Evolutionary conservation across 2,888 invertebrate genomes (phyloP).

Genomic region (Petrolisthes cinctipes): DNA sequence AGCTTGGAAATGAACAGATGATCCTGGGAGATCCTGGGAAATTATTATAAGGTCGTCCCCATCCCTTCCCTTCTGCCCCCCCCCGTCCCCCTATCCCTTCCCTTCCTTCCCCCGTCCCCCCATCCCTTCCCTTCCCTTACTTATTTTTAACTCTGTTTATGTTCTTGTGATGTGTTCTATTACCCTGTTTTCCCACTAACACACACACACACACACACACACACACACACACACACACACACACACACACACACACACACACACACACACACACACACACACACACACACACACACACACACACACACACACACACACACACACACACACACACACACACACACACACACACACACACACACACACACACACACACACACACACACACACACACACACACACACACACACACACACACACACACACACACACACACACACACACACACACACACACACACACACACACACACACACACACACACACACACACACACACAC

Average conservation of each 20-base stretch:
- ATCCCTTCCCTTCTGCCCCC: slow-evolving; percentile 1
- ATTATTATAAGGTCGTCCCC: background rate
- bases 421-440: background rate
- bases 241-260: too few species aligned
- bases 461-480: slow-evolving; percentile 1
- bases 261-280: background rate
- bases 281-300: slow-evolving; percentile 13
- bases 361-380: background rate
- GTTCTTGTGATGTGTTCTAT: too few species aligned
- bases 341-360: background rate
- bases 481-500: slow-evolving; percentile 4
- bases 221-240: too few species aligned
- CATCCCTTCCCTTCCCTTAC: background rate
- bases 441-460: background rate
- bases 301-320: background rate
- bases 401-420: background rate
- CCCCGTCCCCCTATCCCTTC: slow-evolving; percentile 4
- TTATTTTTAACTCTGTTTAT: too few species aligned
- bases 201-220: too few species aligned
- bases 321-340: background rate
- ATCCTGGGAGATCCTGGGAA: too few species aligned
- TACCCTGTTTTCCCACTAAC: too few species aligned
- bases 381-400: slow-evolving; percentile 8
- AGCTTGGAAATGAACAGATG: too few species aligned
- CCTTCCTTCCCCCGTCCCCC: background rate